A percentile compares a stretch with the other conserved stretches of the same genome.
These are phyloP conservation scores for Eilema sororculum DNA, from an alignment of 2,888 invertebrate genomes.

Conservation along the genomic window DNA sequence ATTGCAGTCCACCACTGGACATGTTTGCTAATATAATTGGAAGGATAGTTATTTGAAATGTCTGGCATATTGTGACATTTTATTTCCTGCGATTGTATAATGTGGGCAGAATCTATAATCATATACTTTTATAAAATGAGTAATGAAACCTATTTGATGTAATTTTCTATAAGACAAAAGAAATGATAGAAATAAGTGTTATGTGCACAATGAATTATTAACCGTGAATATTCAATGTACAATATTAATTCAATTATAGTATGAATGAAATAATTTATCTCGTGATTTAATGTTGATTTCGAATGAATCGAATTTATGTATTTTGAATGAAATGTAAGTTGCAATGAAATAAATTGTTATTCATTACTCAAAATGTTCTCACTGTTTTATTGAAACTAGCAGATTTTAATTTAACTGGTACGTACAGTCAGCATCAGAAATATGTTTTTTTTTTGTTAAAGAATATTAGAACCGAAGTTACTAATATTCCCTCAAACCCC, in stretches of 20 bases:
- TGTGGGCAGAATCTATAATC: not conserved
- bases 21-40: too few species aligned
- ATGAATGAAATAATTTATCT: slow-evolving; percentile 54
- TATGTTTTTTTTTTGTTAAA: too few species aligned
- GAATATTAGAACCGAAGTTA: too few species aligned
- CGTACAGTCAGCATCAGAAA: too few species aligned
- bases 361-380: slow-evolving; percentile 51
- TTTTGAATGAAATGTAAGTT: slow-evolving; percentile 64
- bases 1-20: too few species aligned
- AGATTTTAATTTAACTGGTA: too few species aligned
- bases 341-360: slow-evolving; percentile 75
- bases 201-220: slow-evolving; percentile 40
- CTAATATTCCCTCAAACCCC: too few species aligned
- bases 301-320: slow-evolving; percentile 66
- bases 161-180: not conserved
- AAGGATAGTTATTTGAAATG: too few species aligned
- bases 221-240: slow-evolving; percentile 35
- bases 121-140: not conserved
- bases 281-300: slow-evolving; percentile 60
- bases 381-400: not conserved
- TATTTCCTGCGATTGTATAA: too few species aligned
- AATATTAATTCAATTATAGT: slow-evolving; percentile 37
- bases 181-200: not conserved
- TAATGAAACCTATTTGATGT: not conserved
- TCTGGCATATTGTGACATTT: not conserved